Percentiles rank a stretch among this genome's conserved stretches.
Evolutionary conservation across 2,888 invertebrate species (phyloP).

Genomic region (Cynaeus angustus): DNA sequence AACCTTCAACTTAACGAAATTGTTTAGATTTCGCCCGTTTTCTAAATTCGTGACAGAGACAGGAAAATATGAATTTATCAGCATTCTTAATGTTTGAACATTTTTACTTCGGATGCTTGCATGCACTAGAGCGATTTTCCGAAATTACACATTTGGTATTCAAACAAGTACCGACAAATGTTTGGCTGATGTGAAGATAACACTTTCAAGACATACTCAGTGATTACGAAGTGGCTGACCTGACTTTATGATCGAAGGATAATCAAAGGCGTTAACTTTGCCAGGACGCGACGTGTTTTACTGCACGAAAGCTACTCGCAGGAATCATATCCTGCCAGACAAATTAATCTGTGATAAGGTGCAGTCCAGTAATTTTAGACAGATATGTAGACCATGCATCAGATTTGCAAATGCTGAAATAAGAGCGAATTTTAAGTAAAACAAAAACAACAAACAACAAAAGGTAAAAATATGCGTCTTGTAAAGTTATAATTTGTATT

Average conservation of each 20-base stretch:
- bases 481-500: background rate
- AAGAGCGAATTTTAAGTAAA: too few species aligned
- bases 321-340: conserved; percentile 9
- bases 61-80: too few species aligned
- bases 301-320: conserved; percentile 12
- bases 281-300: conserved; percentile 2
- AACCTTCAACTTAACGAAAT: conserved; percentile 10
- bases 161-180: conserved; percentile 15
- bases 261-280: conserved; percentile 14
- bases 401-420: background rate
- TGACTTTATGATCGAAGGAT: conserved; percentile 12
- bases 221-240: conserved; percentile 13
- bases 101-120: conserved; percentile 1
- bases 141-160: conserved; percentile 20
- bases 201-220: background rate
- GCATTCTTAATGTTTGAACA: background rate
- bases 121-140: background rate
- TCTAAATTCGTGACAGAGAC: background rate
- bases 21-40: conserved; percentile 11
- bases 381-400: background rate
- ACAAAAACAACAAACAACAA: too few species aligned
- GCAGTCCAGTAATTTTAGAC: background rate
- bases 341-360: conserved; percentile 12
- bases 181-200: background rate
- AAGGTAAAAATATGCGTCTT: too few species aligned